A percentile compares a stretch with the other conserved stretches of the same genome.
phyloP scores from a whole-genome alignment of 2,797 vertebrate species.

The Fratercula arctica region DNA sequence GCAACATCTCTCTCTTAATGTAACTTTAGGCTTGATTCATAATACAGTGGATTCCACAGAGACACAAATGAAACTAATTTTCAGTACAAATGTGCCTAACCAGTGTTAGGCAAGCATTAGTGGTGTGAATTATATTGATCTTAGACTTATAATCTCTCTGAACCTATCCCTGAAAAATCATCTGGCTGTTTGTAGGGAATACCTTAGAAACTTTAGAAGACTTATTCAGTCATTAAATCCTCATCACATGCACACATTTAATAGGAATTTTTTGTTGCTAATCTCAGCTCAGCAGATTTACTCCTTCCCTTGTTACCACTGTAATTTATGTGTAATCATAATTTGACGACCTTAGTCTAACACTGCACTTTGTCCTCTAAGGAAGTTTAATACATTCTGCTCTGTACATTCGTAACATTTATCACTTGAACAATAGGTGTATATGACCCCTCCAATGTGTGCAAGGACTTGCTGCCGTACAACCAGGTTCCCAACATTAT shows the following conservation, averaged over 20 bases:
- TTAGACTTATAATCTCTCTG: background rate
- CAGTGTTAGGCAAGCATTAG: background rate
- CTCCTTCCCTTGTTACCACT: slow-evolving; percentile 28
- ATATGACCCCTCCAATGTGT: background rate
- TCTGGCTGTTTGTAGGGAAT: background rate
- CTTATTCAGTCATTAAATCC: slow-evolving; percentile 38
- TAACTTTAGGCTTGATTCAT: slow-evolving; percentile 18
- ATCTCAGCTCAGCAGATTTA: slow-evolving; percentile 49
- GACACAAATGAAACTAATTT: background rate
- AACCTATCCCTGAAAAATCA: slow-evolving; percentile 11
- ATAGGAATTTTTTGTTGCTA: slow-evolving; percentile 36
- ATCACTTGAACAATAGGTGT: background rate
- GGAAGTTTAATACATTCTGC: slow-evolving; percentile 38
- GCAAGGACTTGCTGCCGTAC: background rate
- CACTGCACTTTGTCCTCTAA: slow-evolving; percentile 25
- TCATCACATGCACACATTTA: slow-evolving; percentile 7
- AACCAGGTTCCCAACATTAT: background rate
- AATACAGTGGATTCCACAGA: background rate
- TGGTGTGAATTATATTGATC: slow-evolving; percentile 7
- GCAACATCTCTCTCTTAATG: background rate
- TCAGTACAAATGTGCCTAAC: background rate
- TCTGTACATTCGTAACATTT: background rate
- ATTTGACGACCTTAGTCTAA: slow-evolving; percentile 42
- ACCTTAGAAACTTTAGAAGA: slow-evolving; percentile 41
- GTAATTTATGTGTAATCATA: slow-evolving; percentile 56